Evolutionary conservation across 1,140 invertebrate species (phyloP).

Genomic region (Marisa cornuarietis): DNA sequence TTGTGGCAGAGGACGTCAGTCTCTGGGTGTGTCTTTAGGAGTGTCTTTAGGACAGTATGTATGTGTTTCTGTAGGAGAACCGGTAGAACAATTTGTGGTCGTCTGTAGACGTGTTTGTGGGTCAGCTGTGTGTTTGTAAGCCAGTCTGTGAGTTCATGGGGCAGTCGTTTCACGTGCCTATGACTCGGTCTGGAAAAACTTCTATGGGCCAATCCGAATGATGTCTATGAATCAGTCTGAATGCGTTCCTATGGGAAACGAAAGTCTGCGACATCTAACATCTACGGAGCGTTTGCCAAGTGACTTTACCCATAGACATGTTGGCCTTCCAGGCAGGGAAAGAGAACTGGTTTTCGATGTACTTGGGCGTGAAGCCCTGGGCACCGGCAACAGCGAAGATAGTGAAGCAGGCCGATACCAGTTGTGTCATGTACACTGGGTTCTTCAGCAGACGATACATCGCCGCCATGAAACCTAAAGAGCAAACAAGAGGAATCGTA

Average conservation of each 20-base stretch:
- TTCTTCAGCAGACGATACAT: slow-evolving; percentile 23
- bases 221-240: no score
- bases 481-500: no score
- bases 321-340: slow-evolving; percentile 27
- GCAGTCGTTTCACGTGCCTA: no score
- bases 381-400: slow-evolving; percentile 16
- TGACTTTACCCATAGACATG: slow-evolving; percentile 19
- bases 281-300: not conserved
- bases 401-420: slow-evolving; percentile 4
- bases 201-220: no score
- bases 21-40: no score
- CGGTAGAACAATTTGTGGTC: no score
- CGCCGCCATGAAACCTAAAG: slow-evolving; percentile 19
- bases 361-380: slow-evolving; percentile 24
- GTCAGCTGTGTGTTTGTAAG: not conserved
- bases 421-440: slow-evolving; percentile 19
- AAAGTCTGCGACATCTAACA: no score
- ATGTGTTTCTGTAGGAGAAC: no score
- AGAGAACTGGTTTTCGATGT: slow-evolving; percentile 31
- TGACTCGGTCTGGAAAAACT: no score
- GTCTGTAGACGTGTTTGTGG: not conserved
- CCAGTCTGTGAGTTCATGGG: slow-evolving; percentile 1
- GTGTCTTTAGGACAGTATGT: no score
- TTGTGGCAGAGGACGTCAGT: no score
- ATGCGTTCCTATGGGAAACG: no score